These are phyloP conservation scores for Carapus acus DNA, from an alignment of 2,797 vertebrate genomes.

Conservation along the genomic window DNA sequence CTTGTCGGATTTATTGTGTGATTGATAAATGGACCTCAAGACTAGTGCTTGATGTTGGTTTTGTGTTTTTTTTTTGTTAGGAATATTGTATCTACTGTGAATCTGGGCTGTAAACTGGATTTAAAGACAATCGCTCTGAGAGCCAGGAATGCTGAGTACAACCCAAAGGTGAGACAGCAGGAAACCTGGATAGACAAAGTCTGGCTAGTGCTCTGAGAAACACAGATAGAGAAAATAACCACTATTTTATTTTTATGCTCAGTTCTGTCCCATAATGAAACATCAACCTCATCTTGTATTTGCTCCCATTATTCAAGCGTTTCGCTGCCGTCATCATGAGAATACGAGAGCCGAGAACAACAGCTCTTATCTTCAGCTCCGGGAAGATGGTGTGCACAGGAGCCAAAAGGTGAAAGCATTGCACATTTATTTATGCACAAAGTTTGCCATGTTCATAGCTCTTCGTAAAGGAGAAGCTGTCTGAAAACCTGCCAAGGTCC, in stretches of 20 bases:
- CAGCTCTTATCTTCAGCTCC: conserved; percentile 98
- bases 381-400: conserved; percentile 99
- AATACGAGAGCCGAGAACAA: conserved; percentile 98
- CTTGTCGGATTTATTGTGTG: background rate
- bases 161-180: conserved; percentile 86
- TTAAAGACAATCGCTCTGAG: conserved; percentile 97
- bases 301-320: conserved; percentile 71
- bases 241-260: too few relatives aligned
- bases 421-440: background rate
- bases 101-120: conserved; percentile 98
- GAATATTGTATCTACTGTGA: conserved; percentile 99
- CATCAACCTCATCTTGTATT: too few relatives aligned
- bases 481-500: background rate
- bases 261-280: too few relatives aligned
- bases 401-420: conserved; percentile 85
- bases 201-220: too few relatives aligned
- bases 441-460: background rate
- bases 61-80: too few relatives aligned
- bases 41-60: too few relatives aligned
- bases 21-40: too few relatives aligned
- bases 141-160: conserved; percentile 99
- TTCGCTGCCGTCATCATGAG: conserved; percentile 99
- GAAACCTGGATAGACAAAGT: background rate
- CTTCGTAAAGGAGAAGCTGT: background rate
- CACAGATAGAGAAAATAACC: too few relatives aligned